Base-by-base conservation (phyloP, 2,797 vertebrate species). In the Hozukius guyotensis region DNA sequence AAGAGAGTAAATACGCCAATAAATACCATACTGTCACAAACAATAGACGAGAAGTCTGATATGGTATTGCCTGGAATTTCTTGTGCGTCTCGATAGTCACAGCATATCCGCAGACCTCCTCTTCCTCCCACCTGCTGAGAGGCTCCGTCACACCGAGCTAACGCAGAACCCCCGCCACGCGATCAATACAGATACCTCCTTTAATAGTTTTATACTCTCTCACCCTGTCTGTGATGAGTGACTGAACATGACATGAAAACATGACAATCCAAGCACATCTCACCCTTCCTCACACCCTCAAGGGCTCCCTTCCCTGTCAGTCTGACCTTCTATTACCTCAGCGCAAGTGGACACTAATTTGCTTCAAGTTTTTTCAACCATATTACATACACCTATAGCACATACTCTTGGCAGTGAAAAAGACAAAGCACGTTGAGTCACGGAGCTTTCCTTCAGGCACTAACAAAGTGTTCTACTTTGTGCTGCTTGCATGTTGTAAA, bases 21-120 rank as follows among this genome's bases (percentile, higher is more conserved):
- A 82, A 84, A 85, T 68, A 75, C 10, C 18, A 29, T 22, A 74
- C 16, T 67, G 74, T 77, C 71, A 72, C 74, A 79, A 83, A 78
- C 70, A 83, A 78, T 66, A 68, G 31, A 73, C 52, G 18, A 66
- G 46, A 55, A 10, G 65, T 64, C 20, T 77, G 53, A 83, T 67
- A 18, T 32, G n/a, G 31, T 69, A 71, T 76, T 62, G 70, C 49
- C 55, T 74, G 55, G 3, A 68, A 38, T 67, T 71, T 69, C 11
- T 78, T 52, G 62, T 49, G 62, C 22, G 70, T 75, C 56, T 72
- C 2, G 1, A 67, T n/a, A 31, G 55, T 68, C 25, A 14, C 57
- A 36, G 76, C 59, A 3, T 59, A 46, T 69, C 34, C 2, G 2
- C 59, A 63, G 34, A 57, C 36, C 73, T 36, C 52, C 55, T 18